Evolutionary conservation across 2,797 vertebrate genomes (phyloP), one percentile per base, ranked within the genome.

Genomic region (Myotis findleyi): DNA sequence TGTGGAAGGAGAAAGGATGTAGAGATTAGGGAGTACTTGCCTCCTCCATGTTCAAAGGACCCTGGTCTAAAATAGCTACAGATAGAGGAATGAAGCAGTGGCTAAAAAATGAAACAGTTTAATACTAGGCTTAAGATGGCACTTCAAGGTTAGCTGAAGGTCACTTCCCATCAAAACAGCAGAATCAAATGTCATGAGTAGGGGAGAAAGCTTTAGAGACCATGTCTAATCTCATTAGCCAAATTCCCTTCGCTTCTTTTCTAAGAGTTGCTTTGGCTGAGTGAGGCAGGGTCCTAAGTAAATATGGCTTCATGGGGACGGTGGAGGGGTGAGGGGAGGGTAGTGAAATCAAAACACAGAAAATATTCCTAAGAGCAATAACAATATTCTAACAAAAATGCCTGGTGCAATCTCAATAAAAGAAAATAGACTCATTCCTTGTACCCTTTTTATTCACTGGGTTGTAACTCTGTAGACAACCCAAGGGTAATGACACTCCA

Each of bases 61-160:
- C 79, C 95, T 96, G 89, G 69, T 97, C 93, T 86, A 97, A 98
- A 98, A 98, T 59, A 97, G 97, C 96, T 95, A 89, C 86, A 92
- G 92, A 72, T 25, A 76, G 94, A 97, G 94, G 95, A 94, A 97
- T 93, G 92, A 96, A 98, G 94, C 36, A 53, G 75, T 51, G 94
- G 96, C 97, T 98, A 98, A 98, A 98, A 97, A 94, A 93, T 76
- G 94, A 97, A 95, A 57, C 25, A 17, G 83, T 96, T 96, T 97
- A 97, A 98, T 92, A 95, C 96, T 53, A 85, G 0, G 79, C 97
- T 98, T 96, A 96, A 72, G 87, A 94, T 91, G 89, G 95, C 90
- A 95, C 96, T 93, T 95, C 97, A 98, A 98, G 96, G 96, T 96
- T 95, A 97, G 89, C 62, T 93, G 80, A 98, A 97, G 86, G 94